These are phyloP conservation scores for Apus apus DNA, from an alignment of 2,113 vertebrate genomes.

Conservation along the genomic window DNA sequence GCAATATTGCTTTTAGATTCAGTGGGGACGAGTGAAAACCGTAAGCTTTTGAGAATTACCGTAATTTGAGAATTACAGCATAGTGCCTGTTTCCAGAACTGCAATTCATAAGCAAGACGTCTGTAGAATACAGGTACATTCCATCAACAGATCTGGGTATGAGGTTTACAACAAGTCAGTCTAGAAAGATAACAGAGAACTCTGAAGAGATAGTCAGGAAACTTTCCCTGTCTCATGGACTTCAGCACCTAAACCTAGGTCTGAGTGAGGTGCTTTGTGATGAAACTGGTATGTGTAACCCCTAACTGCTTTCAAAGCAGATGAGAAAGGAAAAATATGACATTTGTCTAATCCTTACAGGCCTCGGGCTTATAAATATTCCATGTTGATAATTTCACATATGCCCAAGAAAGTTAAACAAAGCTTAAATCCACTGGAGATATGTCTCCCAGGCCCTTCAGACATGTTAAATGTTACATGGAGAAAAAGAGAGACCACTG, in stretches of 20 bases:
- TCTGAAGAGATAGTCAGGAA: not conserved
- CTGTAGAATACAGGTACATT: not conserved
- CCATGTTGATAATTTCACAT: not conserved
- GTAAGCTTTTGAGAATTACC: not conserved
- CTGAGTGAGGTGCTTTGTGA: slow-evolving; percentile 41
- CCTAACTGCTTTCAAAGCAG: slow-evolving; percentile 10
- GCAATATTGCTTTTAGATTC: not conserved
- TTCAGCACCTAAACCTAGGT: not conserved
- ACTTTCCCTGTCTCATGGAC: not conserved
- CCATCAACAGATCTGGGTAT: not conserved
- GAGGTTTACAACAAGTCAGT: not conserved
- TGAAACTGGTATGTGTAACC: not conserved
- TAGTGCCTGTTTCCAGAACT: not conserved
- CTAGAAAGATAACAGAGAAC: not conserved
- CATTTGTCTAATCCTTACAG: not conserved
- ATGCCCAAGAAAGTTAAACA: slow-evolving; percentile 1
- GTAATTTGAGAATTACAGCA: not conserved
- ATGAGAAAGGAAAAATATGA: not conserved
- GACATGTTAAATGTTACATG: not conserved
- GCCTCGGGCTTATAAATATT: slow-evolving; percentile 35
- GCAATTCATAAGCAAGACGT: not conserved
- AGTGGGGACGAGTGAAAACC: not conserved
- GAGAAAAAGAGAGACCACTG: not conserved
- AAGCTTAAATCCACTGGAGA: not conserved
- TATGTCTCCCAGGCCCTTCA: not conserved